These are phyloP conservation scores for Tetramorium parvispinum DNA, from an alignment of 1,140 invertebrate species.

Conservation along the genomic window DNA sequence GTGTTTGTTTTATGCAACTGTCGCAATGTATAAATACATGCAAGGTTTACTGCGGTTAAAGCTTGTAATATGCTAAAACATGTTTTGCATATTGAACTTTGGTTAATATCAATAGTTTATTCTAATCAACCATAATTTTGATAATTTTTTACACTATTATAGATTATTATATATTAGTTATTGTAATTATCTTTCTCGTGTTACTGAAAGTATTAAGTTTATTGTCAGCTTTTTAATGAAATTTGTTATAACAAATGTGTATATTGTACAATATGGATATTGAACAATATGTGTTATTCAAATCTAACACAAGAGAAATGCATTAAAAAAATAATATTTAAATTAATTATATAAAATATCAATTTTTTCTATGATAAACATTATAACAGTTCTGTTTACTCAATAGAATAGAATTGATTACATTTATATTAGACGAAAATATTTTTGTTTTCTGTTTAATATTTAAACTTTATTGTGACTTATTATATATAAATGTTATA, in stretches of 20 bases:
- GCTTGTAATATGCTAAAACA: slow-evolving; percentile 1
- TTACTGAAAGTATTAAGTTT: slow-evolving; percentile 4
- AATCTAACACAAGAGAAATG: neutral
- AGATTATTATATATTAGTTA: neutral
- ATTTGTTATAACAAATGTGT: neutral
- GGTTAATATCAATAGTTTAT: slow-evolving; percentile 14
- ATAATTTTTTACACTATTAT: neutral
- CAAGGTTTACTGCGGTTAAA: slow-evolving; percentile 24
- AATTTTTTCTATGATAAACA: neutral
- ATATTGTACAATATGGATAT: neutral
- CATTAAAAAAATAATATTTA: neutral
- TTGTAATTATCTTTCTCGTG: neutral
- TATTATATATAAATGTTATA: neutral
- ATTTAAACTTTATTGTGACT: neutral
- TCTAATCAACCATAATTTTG: neutral
- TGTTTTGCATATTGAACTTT: neutral
- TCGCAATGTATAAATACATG: slow-evolving; percentile 6
- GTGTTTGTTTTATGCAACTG: slow-evolving; percentile 13
- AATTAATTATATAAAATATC: neutral
- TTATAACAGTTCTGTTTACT: neutral
- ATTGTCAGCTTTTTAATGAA: neutral
- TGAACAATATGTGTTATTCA: neutral
- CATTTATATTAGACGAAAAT: neutral
- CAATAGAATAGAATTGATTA: neutral
- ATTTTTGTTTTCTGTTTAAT: neutral